phyloP scores from a whole-genome alignment of 2,113 vertebrate genomes.

The Pelecanoides urinatrix region DNA sequence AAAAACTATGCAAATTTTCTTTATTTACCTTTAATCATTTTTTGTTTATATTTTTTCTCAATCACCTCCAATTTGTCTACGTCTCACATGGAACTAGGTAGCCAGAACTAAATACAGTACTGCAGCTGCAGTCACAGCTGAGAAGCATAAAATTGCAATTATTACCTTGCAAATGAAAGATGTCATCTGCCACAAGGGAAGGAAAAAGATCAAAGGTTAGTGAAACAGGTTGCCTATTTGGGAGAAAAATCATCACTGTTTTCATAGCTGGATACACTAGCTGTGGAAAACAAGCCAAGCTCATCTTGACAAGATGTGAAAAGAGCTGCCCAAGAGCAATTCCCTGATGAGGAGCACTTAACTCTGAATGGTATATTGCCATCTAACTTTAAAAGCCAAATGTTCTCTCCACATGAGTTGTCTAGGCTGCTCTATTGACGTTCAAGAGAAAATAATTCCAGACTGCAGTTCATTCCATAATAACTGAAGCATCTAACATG shows the following conservation, averaged over 20 bases:
- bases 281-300: neutral
- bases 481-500: neutral
- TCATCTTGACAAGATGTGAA: neutral
- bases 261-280: neutral
- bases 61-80: neutral
- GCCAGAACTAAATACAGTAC: neutral
- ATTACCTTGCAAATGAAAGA: neutral
- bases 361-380: neutral
- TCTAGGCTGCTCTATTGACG: neutral
- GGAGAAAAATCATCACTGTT: neutral
- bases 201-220: neutral
- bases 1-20: neutral
- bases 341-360: neutral
- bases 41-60: neutral
- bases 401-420: neutral
- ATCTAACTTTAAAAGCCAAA: neutral
- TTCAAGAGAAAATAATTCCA: neutral
- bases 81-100: neutral
- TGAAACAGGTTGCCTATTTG: neutral
- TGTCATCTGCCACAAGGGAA: neutral
- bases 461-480: neutral
- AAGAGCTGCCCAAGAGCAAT: neutral
- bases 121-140: neutral
- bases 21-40: neutral
- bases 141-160: neutral